Evolutionary conservation across 35 echinoderm and acorn worm species (phyloP).

Genomic region (Heliocidaris erythrogramma): DNA sequence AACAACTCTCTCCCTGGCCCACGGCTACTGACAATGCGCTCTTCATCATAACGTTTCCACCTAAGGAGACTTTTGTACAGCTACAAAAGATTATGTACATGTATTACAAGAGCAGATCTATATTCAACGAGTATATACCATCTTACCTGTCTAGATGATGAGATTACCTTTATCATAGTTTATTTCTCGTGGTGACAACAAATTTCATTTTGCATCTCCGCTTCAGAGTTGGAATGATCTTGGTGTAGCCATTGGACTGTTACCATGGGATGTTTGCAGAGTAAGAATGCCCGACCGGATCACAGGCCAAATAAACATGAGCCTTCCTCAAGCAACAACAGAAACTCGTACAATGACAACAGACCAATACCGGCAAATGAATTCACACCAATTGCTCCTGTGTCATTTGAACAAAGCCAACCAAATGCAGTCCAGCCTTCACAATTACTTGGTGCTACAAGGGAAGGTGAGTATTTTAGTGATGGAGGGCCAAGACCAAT

Average conservation of each 20-base stretch:
- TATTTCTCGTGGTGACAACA: too few species aligned
- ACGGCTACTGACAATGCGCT: too few species aligned
- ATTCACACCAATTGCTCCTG: not conserved
- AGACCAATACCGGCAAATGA: not conserved
- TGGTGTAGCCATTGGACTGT: not conserved
- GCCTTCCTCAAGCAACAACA: too few species aligned
- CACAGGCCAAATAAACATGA: not conserved
- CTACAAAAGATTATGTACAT: too few species aligned
- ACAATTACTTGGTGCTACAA: not conserved
- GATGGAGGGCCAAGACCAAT: not conserved
- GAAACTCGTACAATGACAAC: not conserved
- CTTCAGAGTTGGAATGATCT: not conserved
- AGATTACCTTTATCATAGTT: too few species aligned
- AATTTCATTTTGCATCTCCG: too few species aligned
- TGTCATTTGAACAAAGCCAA: not conserved
- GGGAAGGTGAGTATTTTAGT: not conserved
- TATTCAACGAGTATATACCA: too few species aligned
- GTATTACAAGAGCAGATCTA: too few species aligned
- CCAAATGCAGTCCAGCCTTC: not conserved
- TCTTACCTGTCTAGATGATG: too few species aligned
- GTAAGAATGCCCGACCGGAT: not conserved
- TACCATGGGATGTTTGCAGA: constrained; percentile 20
- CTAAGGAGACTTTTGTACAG: too few species aligned
- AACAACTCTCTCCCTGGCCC: too few species aligned
- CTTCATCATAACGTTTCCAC: too few species aligned